Evolutionary conservation across 2,888 invertebrate species (phyloP).

Genomic region (Drosophila macrospina): DNA sequence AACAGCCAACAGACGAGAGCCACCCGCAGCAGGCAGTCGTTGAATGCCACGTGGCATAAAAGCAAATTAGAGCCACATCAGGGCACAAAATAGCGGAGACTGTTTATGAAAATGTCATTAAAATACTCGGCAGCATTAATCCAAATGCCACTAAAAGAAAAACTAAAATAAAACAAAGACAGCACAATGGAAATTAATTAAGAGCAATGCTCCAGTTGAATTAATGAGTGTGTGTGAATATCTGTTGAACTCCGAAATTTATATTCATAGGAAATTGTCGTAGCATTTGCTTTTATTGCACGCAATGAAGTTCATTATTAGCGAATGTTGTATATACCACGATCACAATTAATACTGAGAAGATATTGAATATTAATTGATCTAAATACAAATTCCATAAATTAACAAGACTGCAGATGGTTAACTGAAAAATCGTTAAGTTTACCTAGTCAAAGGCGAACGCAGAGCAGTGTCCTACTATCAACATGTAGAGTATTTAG

Average conservation of each 20-base stretch:
- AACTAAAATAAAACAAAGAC: constrained; percentile 36
- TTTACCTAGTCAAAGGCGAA: too few species aligned
- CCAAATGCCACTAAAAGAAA: constrained; percentile 31
- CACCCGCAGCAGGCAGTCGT: constrained; percentile 23
- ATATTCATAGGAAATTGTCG: constrained; percentile 56
- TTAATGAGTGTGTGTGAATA: constrained; percentile 13
- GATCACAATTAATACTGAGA: too few species aligned
- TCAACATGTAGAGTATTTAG: constrained; percentile 7
- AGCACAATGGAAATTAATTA: constrained; percentile 59
- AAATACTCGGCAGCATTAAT: constrained; percentile 60
- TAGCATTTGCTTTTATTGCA: constrained; percentile 18
- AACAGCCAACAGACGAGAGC: constrained; percentile 14
- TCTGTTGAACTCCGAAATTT: constrained; percentile 42
- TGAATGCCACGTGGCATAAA: constrained; percentile 67
- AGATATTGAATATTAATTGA: too few species aligned
- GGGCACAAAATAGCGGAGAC: constrained; percentile 44
- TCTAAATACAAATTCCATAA: too few species aligned
- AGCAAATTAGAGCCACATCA: constrained; percentile 64
- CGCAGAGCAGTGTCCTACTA: background rate
- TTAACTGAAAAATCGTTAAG: too few species aligned
- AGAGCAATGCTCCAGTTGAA: constrained; percentile 32
- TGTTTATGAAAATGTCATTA: constrained; percentile 76
- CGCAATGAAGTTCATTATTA: background rate
- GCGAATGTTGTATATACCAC: too few species aligned
- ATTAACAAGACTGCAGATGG: too few species aligned